phyloP scores from a whole-genome alignment of 2,113 vertebrate species.

The Lampris incognitus region DNA sequence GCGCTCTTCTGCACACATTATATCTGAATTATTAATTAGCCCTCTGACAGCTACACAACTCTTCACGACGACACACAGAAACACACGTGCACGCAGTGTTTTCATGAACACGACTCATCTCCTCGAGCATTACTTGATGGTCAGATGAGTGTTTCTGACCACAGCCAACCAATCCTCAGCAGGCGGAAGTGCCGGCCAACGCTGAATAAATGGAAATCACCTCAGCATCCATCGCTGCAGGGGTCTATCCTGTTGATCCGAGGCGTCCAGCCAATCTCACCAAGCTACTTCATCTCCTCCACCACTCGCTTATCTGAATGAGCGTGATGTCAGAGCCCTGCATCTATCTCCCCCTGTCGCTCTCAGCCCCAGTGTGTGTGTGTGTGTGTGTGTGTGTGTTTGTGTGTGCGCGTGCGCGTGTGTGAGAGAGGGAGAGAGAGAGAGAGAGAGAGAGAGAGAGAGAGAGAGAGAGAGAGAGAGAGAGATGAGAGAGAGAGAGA shows the following conservation, averaged over 20 bases:
- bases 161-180: not conserved
- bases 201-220: not conserved
- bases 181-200: not conserved
- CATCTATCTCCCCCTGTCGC: constrained; percentile 49
- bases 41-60: too few relatives aligned
- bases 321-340: constrained; percentile 52
- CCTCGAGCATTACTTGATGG: not conserved
- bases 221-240: not conserved
- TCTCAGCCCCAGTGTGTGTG: constrained; percentile 17
- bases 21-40: too few relatives aligned
- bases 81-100: too few relatives aligned
- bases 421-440: too few relatives aligned
- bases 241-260: constrained; percentile 21
- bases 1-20: too few relatives aligned
- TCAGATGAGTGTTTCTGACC: not conserved
- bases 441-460: too few relatives aligned
- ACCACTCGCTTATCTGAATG: constrained; percentile 52
- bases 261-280: constrained; percentile 38
- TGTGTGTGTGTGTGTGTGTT: constrained; percentile 11
- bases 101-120: not conserved
- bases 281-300: constrained; percentile 43
- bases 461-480: too few relatives aligned
- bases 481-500: too few relatives aligned
- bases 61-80: too few relatives aligned
- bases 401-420: constrained; percentile 24